These are phyloP conservation scores for Odontesthes bonariensis DNA, from an alignment of 2,113 vertebrate species.

Conservation along the genomic window DNA sequence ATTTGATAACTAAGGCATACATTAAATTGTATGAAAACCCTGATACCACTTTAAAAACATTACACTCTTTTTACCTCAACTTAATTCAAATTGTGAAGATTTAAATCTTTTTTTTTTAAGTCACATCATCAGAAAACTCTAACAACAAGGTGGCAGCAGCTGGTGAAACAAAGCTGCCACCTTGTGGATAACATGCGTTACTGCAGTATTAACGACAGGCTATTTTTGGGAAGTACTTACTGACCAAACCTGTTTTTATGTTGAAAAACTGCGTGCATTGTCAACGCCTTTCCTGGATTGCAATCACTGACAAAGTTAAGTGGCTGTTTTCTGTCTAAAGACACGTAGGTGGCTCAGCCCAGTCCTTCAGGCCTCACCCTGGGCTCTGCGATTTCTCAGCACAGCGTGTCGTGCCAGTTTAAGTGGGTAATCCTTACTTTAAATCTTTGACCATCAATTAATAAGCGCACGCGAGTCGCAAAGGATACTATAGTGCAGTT, in stretches of 20 bases:
- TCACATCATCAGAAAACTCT: not conserved
- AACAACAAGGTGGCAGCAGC: not conserved
- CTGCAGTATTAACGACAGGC: slow-evolving; percentile 18
- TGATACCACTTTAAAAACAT: no score
- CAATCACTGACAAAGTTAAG: not conserved
- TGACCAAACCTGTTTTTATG: slow-evolving; percentile 8
- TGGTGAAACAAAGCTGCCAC: slow-evolving; percentile 46
- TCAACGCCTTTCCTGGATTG: not conserved
- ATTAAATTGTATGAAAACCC: no score
- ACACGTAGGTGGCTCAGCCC: not conserved
- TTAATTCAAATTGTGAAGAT: no score
- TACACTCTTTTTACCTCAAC: no score
- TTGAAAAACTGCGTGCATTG: not conserved
- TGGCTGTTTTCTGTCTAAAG: not conserved
- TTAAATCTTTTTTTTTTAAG: no score
- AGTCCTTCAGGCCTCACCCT: slow-evolving; percentile 10
- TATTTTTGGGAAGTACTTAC: slow-evolving; percentile 22
- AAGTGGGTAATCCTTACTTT: not conserved
- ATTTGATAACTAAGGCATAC: no score
- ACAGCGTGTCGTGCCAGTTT: not conserved
- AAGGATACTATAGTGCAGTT: slow-evolving; percentile 92
- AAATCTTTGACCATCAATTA: not conserved
- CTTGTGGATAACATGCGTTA: slow-evolving; percentile 45
- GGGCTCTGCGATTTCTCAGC: not conserved
- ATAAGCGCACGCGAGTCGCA: not conserved